These are phyloP conservation scores for Gnatocerus cornutus DNA, from an alignment of 2,888 invertebrate genomes.

Conservation along the genomic window DNA sequence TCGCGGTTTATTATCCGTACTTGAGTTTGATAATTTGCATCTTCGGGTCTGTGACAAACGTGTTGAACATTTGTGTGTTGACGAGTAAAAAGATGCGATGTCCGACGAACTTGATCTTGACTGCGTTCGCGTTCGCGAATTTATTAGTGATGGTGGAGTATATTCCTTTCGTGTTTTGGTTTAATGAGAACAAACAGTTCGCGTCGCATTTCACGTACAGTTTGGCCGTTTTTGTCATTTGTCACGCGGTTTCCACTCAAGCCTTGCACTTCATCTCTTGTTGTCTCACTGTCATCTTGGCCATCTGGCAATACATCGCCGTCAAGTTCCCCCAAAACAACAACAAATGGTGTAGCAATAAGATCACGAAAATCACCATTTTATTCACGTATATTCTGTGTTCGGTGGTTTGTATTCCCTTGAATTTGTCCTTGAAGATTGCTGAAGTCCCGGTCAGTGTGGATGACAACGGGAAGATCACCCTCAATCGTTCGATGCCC, in stretches of 20 bases:
- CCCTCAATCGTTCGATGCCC: constrained; percentile 44
- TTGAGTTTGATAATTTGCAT: constrained; percentile 89
- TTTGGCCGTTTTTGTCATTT: constrained; percentile 87
- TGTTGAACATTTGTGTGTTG: constrained; percentile 92
- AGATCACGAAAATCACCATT: constrained; percentile 84
- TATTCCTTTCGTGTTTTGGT: constrained; percentile 89
- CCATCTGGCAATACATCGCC: constrained; percentile 93
- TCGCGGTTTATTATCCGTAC: constrained; percentile 86
- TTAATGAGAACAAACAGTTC: constrained; percentile 74
- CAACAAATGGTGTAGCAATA: constrained; percentile 86
- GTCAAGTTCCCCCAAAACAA: constrained; percentile 88
- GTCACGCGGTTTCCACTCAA: constrained; percentile 93
- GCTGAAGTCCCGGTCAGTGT: constrained; percentile 66
- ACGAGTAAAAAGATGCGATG: constrained; percentile 93
- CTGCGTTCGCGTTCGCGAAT: constrained; percentile 92
- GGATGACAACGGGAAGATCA: constrained; percentile 71
- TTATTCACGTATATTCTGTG: constrained; percentile 87
- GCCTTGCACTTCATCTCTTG: constrained; percentile 93
- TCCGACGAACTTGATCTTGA: constrained; percentile 93
- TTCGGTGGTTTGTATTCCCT: constrained; percentile 87
- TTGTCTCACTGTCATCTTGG: constrained; percentile 92
- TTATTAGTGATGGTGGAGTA: constrained; percentile 96
- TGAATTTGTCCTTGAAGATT: constrained; percentile 86
- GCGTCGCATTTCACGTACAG: constrained; percentile 77
- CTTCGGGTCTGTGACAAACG: constrained; percentile 91